A percentile compares a stretch with the other conserved stretches of the same genome.
phyloP scores from a whole-genome alignment of 1,140 invertebrate species.

The Neotoxoptera formosana region DNA sequence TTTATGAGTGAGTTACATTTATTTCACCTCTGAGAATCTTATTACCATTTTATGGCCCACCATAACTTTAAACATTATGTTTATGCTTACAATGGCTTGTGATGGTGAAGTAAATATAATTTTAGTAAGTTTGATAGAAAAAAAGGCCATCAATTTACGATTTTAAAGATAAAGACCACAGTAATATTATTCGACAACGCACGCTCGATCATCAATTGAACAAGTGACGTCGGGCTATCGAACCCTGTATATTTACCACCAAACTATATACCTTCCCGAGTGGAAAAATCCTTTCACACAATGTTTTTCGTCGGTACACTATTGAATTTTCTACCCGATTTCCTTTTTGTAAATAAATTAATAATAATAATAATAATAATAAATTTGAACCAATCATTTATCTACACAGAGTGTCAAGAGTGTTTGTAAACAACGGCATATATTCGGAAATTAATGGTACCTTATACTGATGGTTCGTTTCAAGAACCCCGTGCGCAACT shows the following conservation, averaged over 20 bases:
- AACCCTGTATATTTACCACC: not conserved
- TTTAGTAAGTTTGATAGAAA: too few relatives aligned
- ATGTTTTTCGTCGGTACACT: not conserved
- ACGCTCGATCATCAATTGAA: not conserved
- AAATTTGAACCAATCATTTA: not conserved
- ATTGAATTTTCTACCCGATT: not conserved
- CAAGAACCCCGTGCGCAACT: not conserved
- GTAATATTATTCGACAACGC: not conserved
- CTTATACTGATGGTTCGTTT: not conserved
- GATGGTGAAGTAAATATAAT: too few relatives aligned
- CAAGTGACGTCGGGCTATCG: not conserved
- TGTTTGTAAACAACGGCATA: not conserved
- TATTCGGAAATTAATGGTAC: not conserved
- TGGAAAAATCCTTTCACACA: not conserved
- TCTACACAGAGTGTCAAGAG: not conserved
- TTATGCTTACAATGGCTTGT: not conserved
- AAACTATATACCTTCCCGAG: not conserved
- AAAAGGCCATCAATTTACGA: too few relatives aligned
- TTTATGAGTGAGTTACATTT: not conserved
- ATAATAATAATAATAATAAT: not conserved
- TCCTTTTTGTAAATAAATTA: not conserved
- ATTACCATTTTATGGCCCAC: not conserved
- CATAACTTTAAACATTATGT: not conserved
- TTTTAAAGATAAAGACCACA: too few relatives aligned
- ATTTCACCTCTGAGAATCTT: constrained; percentile 3